phyloP scores from a whole-genome alignment of 2,113 vertebrate species.

The Phrynosoma platyrhinos region DNA sequence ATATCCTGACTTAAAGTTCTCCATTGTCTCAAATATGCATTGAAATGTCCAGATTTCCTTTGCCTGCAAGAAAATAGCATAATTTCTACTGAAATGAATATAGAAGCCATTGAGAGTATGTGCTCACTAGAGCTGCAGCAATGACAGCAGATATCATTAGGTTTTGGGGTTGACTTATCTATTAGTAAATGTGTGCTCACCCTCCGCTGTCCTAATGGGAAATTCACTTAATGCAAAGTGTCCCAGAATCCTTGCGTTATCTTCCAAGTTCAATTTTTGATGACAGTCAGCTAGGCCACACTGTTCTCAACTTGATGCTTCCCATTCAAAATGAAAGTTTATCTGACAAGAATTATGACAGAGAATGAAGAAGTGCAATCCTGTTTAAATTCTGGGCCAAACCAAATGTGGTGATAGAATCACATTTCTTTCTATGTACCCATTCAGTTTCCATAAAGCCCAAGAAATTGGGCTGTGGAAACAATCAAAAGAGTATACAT shows the following conservation, averaged over 20 bases:
- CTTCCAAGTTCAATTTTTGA: background rate
- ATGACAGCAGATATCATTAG: background rate
- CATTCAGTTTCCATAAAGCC: background rate
- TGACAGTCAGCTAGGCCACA: background rate
- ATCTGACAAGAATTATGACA: background rate
- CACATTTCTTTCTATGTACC: background rate
- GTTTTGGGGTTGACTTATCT: background rate
- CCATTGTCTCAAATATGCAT: background rate
- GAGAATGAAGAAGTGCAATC: background rate
- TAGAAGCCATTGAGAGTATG: background rate
- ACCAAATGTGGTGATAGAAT: background rate
- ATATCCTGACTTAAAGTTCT: background rate
- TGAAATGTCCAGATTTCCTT: background rate
- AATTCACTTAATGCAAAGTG: background rate
- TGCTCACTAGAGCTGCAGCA: background rate
- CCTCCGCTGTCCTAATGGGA: background rate
- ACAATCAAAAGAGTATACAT: background rate
- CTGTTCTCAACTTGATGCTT: background rate
- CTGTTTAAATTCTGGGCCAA: background rate
- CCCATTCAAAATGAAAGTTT: background rate
- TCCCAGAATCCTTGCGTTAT: background rate
- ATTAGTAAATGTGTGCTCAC: background rate
- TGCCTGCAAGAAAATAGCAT: background rate
- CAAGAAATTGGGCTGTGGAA: background rate
- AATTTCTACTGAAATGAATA: background rate